Evolutionary conservation across 1,140 invertebrate species (phyloP).

Genomic region (Drosophila leontia): DNA sequence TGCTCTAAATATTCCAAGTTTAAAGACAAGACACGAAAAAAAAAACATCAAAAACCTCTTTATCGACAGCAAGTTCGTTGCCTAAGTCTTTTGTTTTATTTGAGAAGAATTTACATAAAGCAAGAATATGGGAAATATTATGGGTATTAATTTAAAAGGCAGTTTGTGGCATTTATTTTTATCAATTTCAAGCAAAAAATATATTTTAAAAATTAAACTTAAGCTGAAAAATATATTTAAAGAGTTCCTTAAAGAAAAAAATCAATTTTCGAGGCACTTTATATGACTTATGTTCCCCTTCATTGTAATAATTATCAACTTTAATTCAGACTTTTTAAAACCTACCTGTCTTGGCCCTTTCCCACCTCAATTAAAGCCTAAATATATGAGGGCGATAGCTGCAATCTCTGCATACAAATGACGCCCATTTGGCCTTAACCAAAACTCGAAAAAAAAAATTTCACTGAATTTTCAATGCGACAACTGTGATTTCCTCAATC

Average conservation of each 20-base stretch:
- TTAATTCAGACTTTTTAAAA: background rate
- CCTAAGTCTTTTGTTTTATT: slow-evolving; percentile 49
- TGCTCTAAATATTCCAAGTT: slow-evolving; percentile 48
- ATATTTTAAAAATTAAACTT: too few species aligned
- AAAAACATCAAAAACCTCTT: slow-evolving; percentile 32
- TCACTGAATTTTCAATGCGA: slow-evolving; percentile 80
- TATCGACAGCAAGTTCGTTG: slow-evolving; percentile 59
- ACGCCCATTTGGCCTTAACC: slow-evolving; percentile 55
- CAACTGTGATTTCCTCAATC: slow-evolving; percentile 76
- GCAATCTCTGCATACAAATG: slow-evolving; percentile 38
- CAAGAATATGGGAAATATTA: background rate
- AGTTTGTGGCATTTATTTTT: too few species aligned
- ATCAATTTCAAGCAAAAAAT: too few species aligned
- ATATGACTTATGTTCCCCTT: background rate
- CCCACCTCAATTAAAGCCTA: slow-evolving; percentile 37
- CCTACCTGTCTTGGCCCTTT: slow-evolving; percentile 5
- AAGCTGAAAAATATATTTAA: too few species aligned
- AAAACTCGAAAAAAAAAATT: slow-evolving; percentile 62
- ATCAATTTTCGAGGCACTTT: too few species aligned
- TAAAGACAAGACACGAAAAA: background rate
- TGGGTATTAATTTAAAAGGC: background rate
- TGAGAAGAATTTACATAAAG: background rate
- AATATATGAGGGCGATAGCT: slow-evolving; percentile 37
- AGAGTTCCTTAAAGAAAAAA: too few species aligned
- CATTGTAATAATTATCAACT: background rate